A percentile compares a stretch with the other conserved stretches of the same genome.
These are phyloP conservation scores for Zeus faber DNA, from an alignment of 2,113 vertebrate species.

Conservation along the genomic window DNA sequence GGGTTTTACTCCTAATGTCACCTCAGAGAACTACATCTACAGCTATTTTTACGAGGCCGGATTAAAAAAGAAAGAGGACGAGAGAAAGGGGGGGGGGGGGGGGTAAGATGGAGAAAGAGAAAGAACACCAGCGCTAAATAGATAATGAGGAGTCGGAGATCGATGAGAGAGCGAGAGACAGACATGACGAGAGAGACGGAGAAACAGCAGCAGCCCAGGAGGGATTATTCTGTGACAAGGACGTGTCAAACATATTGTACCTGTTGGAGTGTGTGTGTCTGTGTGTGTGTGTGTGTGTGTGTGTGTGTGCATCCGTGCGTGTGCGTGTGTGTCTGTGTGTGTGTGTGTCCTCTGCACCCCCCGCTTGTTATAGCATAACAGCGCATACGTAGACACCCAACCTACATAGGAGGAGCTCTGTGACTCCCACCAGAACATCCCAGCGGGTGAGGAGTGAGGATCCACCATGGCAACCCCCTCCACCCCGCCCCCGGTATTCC, in stretches of 20 bases:
- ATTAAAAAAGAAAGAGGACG: too few relatives aligned
- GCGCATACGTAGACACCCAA: constrained; percentile 4
- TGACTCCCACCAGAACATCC: too few relatives aligned
- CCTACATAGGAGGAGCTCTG: too few relatives aligned
- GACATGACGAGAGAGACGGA: constrained; percentile 1
- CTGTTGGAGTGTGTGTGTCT: constrained; percentile 25
- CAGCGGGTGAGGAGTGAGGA: too few relatives aligned
- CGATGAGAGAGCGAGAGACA: not conserved
- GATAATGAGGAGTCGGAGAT: constrained; percentile 10
- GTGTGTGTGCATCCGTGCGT: too few relatives aligned
- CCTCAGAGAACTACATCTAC: too few relatives aligned
- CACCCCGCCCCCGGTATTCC: too few relatives aligned
- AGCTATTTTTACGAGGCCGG: too few relatives aligned
- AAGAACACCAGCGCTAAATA: too few relatives aligned
- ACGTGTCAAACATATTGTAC: constrained; percentile 11
- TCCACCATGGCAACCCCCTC: too few relatives aligned
- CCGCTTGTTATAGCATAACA: constrained; percentile 39
- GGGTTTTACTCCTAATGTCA: too few relatives aligned
- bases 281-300: not conserved
- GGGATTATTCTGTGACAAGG: constrained; percentile 11
- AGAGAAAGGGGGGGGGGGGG: not conserved
- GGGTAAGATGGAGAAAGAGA: not conserved
- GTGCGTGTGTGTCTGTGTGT: constrained; percentile 2
- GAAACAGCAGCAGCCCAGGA: not conserved
- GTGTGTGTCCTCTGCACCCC: constrained; percentile 15